Percentiles rank a stretch among this genome's conserved stretches.
Evolutionary conservation across 2,888 invertebrate genomes (phyloP).

Genomic region (Plagiodera versicolora): DNA sequence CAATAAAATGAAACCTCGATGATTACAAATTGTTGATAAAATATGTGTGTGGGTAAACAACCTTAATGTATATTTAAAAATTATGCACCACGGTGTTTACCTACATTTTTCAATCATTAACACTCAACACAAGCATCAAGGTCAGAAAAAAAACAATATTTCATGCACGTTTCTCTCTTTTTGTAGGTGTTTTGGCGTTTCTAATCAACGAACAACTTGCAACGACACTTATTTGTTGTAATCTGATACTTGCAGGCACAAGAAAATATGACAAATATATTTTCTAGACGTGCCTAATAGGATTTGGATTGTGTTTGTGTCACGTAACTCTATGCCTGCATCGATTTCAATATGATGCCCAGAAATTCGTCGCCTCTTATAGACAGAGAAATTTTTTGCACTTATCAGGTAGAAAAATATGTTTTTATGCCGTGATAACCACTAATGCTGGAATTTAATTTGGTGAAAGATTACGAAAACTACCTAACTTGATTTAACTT

Average conservation of each 20-base stretch:
- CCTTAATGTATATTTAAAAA: conserved; percentile 1
- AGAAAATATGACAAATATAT: conserved; percentile 11
- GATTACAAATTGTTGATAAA: too few species aligned
- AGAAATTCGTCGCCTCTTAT: conserved; percentile 68
- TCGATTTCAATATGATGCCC: conserved; percentile 53
- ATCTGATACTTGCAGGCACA: conserved; percentile 16
- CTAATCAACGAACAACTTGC: conserved; percentile 11
- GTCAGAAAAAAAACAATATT: conserved; percentile 8
- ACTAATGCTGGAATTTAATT: background rate
- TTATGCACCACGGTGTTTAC: conserved; percentile 7
- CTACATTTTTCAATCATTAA: background rate
- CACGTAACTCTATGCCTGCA: conserved; percentile 2
- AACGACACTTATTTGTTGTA: conserved; percentile 17
- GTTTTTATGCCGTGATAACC: background rate
- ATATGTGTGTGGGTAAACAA: background rate
- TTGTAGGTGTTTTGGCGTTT: conserved; percentile 28
- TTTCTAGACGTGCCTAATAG: conserved; percentile 8
- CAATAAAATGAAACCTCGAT: too few species aligned
- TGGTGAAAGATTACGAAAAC: background rate
- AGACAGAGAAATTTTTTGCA: conserved; percentile 68
- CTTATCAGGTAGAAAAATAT: conserved; percentile 66
- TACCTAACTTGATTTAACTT: too few species aligned
- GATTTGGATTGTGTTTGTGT: conserved; percentile 8
- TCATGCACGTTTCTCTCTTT: conserved; percentile 17
- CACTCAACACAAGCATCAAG: background rate